Conservation (phyloP, 2,797 vertebrate genomes). For the Sylvia borin region DNA sequence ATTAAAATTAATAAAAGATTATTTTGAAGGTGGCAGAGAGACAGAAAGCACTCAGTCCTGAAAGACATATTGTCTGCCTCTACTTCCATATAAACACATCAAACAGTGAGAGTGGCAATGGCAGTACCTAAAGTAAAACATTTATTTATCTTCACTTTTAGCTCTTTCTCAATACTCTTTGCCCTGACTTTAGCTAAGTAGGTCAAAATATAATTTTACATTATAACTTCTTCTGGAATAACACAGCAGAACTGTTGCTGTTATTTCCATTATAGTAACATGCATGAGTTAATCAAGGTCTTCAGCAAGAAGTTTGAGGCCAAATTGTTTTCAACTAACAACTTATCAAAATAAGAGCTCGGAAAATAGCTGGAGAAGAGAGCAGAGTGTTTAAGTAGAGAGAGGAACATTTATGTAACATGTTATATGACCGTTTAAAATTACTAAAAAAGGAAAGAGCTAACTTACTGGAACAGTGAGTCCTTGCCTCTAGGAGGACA, state of each 20-base stretch:
- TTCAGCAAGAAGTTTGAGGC: neutral
- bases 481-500: slow-evolving; percentile 12
- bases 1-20: neutral
- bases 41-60: neutral
- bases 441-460: neutral
- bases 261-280: neutral
- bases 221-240: neutral
- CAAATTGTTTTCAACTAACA: neutral
- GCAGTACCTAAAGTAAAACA: neutral
- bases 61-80: neutral
- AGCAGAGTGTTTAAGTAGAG: neutral
- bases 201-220: neutral
- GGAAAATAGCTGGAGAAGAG: neutral
- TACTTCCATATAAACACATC: neutral
- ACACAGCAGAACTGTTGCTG: neutral
- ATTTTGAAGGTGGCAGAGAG: neutral
- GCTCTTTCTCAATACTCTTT: neutral
- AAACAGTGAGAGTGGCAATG: neutral
- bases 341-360: neutral
- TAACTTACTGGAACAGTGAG: neutral
- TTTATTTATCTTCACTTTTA: neutral
- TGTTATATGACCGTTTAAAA: neutral
- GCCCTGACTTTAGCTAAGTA: neutral
- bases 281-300: neutral
- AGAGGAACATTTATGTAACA: neutral